phyloP scores from a whole-genome alignment of 2,888 invertebrate genomes.

The Opisthograptis luteolata region DNA sequence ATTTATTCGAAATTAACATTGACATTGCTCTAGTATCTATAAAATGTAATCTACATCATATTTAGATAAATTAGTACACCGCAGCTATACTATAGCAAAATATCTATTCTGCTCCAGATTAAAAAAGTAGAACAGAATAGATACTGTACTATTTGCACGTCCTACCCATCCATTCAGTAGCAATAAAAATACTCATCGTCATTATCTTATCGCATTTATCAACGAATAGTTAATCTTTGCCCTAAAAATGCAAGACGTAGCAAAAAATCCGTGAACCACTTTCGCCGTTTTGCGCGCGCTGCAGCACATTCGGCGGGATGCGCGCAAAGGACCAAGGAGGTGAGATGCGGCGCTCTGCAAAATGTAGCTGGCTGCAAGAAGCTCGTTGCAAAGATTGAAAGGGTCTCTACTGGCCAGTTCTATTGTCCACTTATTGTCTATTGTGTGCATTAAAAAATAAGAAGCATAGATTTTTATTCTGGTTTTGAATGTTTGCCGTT shows the following conservation, averaged over 20 bases:
- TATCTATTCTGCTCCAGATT: constrained; percentile 20
- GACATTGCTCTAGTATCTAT: constrained; percentile 8
- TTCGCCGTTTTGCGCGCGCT: constrained; percentile 38
- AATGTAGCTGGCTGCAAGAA: constrained; percentile 33
- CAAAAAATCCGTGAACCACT: constrained; percentile 36
- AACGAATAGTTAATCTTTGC: constrained; percentile 34
- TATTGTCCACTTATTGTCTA: constrained; percentile 38
- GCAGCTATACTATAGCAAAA: constrained; percentile 9
- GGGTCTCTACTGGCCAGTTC: constrained; percentile 34
- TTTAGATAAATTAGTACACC: constrained; percentile 16
- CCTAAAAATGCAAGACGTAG: constrained; percentile 32
- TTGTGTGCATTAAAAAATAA: constrained; percentile 34
- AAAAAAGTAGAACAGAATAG: constrained; percentile 34
- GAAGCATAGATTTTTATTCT: constrained; percentile 36
- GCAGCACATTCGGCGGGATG: constrained; percentile 17
- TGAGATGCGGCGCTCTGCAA: constrained; percentile 28
- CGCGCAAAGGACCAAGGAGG: constrained; percentile 21
- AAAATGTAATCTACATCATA: constrained; percentile 12
- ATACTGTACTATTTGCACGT: constrained; percentile 32
- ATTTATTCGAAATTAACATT: too few species aligned
- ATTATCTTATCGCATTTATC: constrained; percentile 38
- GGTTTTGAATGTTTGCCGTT: constrained; percentile 21
- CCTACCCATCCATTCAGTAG: constrained; percentile 32
- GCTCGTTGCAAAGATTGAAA: constrained; percentile 35
- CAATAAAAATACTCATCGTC: constrained; percentile 23